Conservation (phyloP, 1,140 invertebrate genomes). For the Parapsyche elsis region DNA sequence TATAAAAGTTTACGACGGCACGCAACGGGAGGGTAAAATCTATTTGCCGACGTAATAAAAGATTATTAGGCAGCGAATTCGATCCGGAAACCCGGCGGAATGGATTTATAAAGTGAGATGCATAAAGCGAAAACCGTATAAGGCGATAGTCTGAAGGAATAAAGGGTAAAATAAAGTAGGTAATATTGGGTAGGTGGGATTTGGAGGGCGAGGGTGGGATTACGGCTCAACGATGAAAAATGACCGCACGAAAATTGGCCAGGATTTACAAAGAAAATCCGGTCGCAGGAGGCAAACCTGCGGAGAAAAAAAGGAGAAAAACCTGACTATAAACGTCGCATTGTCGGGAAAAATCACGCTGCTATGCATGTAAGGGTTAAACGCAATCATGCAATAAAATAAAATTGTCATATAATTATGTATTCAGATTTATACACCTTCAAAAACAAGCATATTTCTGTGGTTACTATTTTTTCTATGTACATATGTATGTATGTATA, state of each 20-base stretch:
- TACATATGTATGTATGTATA: too few relatives aligned
- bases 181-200: constrained; percentile 36
- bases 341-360: too few relatives aligned
- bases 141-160: constrained; percentile 23
- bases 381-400: too few relatives aligned
- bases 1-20: too few relatives aligned
- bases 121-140: constrained; percentile 26
- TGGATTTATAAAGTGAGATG: constrained; percentile 43
- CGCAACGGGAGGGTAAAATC: neutral
- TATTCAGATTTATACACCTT: too few relatives aligned
- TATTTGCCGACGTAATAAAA: constrained; percentile 28
- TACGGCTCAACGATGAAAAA: constrained; percentile 56
- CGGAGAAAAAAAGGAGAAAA: neutral
- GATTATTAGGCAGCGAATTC: constrained; percentile 33
- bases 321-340: neutral
- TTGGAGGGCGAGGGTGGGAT: constrained; percentile 40
- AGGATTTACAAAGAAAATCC: constrained; percentile 48
- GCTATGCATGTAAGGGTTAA: too few relatives aligned
- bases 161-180: constrained; percentile 41
- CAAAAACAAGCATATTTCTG: too few relatives aligned
- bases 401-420: too few relatives aligned
- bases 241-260: constrained; percentile 54
- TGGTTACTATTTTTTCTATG: too few relatives aligned
- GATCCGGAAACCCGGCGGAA: constrained; percentile 28
- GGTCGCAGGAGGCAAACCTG: neutral